A percentile compares a stretch with the other conserved stretches of the same genome.
phyloP scores from a whole-genome alignment of 64 coral and sea anemone genomes.

The Porites lutea region DNA sequence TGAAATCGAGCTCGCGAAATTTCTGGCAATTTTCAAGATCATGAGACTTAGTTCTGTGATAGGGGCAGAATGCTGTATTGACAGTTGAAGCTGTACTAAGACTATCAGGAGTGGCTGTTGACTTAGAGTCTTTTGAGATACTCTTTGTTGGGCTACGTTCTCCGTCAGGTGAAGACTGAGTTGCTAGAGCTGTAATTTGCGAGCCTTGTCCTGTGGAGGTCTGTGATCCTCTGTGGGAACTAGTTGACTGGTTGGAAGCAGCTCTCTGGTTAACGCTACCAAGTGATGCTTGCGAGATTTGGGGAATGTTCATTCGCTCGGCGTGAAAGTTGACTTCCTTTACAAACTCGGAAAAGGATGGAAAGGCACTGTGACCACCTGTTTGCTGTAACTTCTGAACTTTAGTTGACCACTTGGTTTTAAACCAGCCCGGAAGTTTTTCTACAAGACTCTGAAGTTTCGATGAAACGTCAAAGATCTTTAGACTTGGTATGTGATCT shows the following conservation, averaged over 20 bases:
- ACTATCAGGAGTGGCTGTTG: too few species aligned
- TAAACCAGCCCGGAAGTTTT: constrained; percentile 49
- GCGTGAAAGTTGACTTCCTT: constrained; percentile 46
- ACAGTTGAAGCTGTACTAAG: too few species aligned
- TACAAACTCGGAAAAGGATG: too few species aligned
- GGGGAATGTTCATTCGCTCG: constrained; percentile 66
- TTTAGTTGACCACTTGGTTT: constrained; percentile 56
- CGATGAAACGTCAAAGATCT: constrained; percentile 52
- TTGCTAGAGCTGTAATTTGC: too few species aligned
- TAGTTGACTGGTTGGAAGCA: neutral
- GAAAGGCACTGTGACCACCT: constrained; percentile 37
- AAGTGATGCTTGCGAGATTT: constrained; percentile 5
- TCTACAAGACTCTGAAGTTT: constrained; percentile 41
- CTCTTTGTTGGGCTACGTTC: too few species aligned
- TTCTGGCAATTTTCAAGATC: constrained; percentile 35
- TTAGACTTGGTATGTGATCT: constrained; percentile 12
- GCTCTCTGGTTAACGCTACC: neutral
- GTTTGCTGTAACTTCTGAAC: constrained; percentile 51
- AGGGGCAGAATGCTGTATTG: constrained; percentile 8
- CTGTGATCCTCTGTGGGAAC: too few species aligned
- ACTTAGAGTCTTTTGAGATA: too few species aligned
- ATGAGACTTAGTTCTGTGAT: constrained; percentile 47
- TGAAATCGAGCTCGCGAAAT: constrained; percentile 6
- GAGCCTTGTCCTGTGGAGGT: too few species aligned
- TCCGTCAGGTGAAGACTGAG: too few species aligned